A percentile compares a stretch with the other conserved stretches of the same genome.
Conservation (phyloP, 1,140 invertebrate genomes). For the Doryteuthis pealeii region DNA sequence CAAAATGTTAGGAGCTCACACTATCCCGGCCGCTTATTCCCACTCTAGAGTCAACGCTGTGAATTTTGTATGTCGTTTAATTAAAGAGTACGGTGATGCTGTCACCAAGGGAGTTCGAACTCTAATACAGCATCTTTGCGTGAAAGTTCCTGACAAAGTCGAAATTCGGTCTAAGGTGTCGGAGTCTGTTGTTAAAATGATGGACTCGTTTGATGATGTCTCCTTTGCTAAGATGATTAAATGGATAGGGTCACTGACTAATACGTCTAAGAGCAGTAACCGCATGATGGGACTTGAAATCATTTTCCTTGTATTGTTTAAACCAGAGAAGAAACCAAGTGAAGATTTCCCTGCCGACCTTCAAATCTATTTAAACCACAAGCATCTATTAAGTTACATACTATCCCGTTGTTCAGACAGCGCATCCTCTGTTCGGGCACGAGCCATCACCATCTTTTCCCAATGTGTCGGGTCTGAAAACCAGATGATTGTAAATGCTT, state of each 20-base stretch:
- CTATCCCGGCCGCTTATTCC: constrained; percentile 56
- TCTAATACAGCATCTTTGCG: constrained; percentile 66
- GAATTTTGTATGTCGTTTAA: constrained; percentile 62
- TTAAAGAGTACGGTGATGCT: constrained; percentile 55
- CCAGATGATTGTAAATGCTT: constrained; percentile 46
- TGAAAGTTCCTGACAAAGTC: constrained; percentile 65
- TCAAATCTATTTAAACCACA: neutral
- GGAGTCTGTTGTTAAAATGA: constrained; percentile 61
- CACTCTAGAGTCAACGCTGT: constrained; percentile 63
- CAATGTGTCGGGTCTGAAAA: constrained; percentile 60
- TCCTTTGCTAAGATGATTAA: constrained; percentile 60
- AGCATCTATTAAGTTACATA: neutral
- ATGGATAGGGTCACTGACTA: constrained; percentile 63
- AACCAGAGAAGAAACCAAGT: constrained; percentile 41
- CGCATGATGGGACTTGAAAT: constrained; percentile 67
- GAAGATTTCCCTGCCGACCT: constrained; percentile 27
- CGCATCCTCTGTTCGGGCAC: constrained; percentile 61
- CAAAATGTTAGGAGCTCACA: constrained; percentile 51
- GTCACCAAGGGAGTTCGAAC: constrained; percentile 57
- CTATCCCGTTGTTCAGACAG: neutral
- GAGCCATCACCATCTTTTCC: constrained; percentile 64
- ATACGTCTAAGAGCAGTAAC: constrained; percentile 60
- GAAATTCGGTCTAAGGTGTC: constrained; percentile 66
- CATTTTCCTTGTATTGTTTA: constrained; percentile 61
- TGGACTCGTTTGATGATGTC: constrained; percentile 56